Evolutionary conservation across 2,888 invertebrate species (phyloP).

Genomic region (Cantharis rustica): DNA sequence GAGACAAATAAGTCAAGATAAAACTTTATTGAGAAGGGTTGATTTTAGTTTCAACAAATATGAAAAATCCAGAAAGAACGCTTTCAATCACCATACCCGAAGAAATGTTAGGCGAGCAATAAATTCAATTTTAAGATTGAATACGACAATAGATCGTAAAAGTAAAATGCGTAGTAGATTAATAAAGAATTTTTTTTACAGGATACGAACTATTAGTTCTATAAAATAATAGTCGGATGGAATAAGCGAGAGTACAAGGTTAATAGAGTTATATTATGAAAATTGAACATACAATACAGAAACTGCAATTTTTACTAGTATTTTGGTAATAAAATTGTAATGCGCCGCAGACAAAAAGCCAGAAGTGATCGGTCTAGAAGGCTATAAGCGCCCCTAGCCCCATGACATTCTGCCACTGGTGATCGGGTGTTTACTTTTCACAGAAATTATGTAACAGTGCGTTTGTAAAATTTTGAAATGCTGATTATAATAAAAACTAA

Average conservation of each 20-base stretch:
- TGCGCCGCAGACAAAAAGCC: neutral
- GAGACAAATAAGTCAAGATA: neutral
- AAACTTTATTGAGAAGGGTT: neutral
- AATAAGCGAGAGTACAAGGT: neutral
- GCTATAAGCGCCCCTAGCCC: too few species aligned
- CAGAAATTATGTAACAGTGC: too few species aligned
- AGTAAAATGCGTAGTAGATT: neutral
- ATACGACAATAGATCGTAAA: neutral
- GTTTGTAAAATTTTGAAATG: too few species aligned
- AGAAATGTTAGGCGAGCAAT: neutral
- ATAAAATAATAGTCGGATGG: neutral
- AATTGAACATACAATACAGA: neutral
- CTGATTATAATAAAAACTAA: too few species aligned
- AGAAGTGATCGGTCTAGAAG: too few species aligned
- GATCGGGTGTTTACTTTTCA: too few species aligned
- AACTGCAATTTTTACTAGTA: neutral
- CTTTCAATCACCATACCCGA: neutral
- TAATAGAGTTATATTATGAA: neutral
- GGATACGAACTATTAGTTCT: neutral
- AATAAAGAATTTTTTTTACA: neutral
- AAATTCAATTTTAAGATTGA: neutral
- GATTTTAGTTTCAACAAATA: neutral
- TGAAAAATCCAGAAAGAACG: neutral
- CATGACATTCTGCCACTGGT: too few species aligned
- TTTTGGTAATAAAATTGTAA: neutral